A percentile compares a stretch with the other conserved stretches of the same genome.
Evolutionary conservation across 2,888 invertebrate species (phyloP).

Genomic region (Torymus texanus): DNA sequence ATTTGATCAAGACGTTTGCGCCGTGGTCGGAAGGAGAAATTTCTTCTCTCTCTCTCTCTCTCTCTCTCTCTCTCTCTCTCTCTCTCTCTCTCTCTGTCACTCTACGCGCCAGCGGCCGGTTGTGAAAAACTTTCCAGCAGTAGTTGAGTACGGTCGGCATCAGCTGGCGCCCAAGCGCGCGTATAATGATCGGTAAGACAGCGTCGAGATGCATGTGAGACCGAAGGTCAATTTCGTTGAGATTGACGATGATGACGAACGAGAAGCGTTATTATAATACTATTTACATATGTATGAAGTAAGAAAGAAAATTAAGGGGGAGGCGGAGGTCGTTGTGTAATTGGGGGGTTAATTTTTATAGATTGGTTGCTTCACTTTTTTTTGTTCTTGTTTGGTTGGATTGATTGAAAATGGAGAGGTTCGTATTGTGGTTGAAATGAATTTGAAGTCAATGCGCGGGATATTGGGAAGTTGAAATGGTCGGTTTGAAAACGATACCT

Average conservation of each 20-base stretch:
- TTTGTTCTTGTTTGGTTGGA: too few relatives aligned
- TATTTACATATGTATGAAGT: not conserved
- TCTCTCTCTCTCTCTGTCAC: too few relatives aligned
- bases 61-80: too few relatives aligned
- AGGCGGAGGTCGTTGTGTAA: conserved; percentile 18
- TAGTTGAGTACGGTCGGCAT: conserved; percentile 40
- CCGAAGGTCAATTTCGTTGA: conserved; percentile 47
- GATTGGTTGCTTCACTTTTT: not conserved
- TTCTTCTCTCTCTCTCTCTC: conserved; percentile 7
- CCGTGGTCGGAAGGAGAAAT: conserved; percentile 24
- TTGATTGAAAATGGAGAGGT: too few relatives aligned
- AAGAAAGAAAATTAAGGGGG: not conserved
- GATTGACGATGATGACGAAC: not conserved
- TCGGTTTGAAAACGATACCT: too few relatives aligned
- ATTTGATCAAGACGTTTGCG: conserved; percentile 31
- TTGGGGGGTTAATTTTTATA: conserved; percentile 27
- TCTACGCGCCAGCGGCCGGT: too few relatives aligned
- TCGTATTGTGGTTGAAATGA: too few relatives aligned
- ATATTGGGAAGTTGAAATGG: too few relatives aligned
- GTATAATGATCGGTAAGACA: not conserved
- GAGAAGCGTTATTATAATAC: not conserved
- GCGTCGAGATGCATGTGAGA: conserved; percentile 4
- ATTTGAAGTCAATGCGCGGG: too few relatives aligned
- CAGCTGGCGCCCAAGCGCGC: conserved; percentile 21
- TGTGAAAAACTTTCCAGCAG: conserved; percentile 43